A percentile compares a stretch with the other conserved stretches of the same genome.
Evolutionary conservation across 2,113 vertebrate species (phyloP).

Genomic region (Orthochromis indermauri): DNA sequence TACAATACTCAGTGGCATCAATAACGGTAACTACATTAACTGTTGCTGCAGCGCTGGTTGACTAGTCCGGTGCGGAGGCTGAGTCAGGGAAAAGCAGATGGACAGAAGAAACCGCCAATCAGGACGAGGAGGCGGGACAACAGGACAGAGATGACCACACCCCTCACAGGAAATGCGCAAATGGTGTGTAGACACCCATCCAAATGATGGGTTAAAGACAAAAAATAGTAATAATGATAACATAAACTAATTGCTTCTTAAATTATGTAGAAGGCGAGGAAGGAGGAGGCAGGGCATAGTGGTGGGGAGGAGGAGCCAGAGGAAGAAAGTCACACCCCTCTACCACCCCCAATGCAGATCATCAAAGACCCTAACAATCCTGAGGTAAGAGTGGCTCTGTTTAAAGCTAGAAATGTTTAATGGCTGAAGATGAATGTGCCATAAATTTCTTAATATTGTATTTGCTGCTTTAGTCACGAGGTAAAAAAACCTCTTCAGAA

Average conservation of each 20-base stretch:
- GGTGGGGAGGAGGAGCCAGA: conserved; percentile 96
- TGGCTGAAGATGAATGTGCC: background rate
- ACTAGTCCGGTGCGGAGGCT: conserved; percentile 91
- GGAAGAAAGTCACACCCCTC: conserved; percentile 88
- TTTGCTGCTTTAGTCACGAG: background rate
- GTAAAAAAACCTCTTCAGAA: background rate
- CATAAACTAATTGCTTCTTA: background rate
- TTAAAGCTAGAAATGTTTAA: background rate
- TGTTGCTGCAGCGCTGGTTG: conserved; percentile 79
- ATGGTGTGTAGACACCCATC: background rate
- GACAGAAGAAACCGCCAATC: conserved; percentile 83
- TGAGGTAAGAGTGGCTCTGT: conserved; percentile 65
- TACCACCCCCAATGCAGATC: conserved; percentile 97
- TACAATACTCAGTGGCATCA: background rate
- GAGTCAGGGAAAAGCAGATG: conserved; percentile 91
- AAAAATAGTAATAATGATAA: background rate
- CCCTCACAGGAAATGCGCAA: conserved; percentile 43
- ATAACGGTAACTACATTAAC: background rate
- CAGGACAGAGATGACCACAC: conserved; percentile 50
- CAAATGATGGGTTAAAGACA: background rate
- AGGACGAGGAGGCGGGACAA: conserved; percentile 79
- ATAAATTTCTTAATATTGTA: background rate
- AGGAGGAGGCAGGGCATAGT: conserved; percentile 68
- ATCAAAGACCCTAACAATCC: conserved; percentile 92
- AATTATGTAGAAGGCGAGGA: conserved; percentile 82